Conservation (phyloP, 2,113 vertebrate species). For the Cyanistes caeruleus region DNA sequence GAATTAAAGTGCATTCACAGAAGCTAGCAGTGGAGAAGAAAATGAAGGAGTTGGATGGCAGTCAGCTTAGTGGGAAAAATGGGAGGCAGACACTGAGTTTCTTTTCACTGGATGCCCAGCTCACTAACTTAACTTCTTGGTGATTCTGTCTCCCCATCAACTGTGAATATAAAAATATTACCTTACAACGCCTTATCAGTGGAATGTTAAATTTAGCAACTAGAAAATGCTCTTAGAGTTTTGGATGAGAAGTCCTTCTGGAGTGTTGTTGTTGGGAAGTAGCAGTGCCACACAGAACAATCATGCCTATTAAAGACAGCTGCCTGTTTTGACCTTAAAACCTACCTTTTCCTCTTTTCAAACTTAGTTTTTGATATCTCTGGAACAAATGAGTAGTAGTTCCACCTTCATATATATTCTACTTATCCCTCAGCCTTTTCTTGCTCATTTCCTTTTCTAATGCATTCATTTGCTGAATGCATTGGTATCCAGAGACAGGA, state of each 20-base stretch:
- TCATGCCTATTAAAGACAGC: neutral
- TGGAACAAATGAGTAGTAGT: neutral
- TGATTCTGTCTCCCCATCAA: neutral
- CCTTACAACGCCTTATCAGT: neutral
- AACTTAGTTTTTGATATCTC: neutral
- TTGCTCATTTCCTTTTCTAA: neutral
- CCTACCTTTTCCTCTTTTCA: neutral
- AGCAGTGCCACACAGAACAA: neutral
- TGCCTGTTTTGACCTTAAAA: neutral
- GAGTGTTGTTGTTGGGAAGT: neutral
- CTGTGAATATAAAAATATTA: neutral
- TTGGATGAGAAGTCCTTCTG: neutral
- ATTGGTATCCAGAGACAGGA: neutral
- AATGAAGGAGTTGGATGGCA: neutral
- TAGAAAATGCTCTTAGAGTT: neutral
- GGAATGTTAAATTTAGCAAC: slow-evolving; percentile 31
- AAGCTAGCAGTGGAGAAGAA: neutral
- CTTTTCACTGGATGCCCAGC: neutral
- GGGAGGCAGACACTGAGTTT: neutral
- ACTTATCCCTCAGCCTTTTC: neutral
- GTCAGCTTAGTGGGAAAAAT: neutral
- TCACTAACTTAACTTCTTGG: neutral
- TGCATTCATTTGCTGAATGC: neutral
- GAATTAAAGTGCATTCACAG: neutral
- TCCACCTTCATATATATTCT: neutral